These are phyloP conservation scores for Sapajus apella DNA, from an alignment of 2,113 vertebrate species.

Conservation along the genomic window DNA sequence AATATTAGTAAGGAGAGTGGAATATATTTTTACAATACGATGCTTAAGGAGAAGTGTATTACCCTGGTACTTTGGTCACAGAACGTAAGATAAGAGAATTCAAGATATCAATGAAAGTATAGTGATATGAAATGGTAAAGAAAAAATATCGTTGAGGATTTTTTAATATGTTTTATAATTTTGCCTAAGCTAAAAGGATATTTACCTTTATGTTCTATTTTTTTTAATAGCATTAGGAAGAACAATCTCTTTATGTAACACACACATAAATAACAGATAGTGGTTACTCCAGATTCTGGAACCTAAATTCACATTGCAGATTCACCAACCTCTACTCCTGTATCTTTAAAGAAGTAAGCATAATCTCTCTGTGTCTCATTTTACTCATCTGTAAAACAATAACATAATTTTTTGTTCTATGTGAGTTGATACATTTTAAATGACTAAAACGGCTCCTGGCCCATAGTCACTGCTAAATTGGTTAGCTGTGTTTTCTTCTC, in stretches of 20 bases:
- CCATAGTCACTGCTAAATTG: not conserved
- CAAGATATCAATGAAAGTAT: not conserved
- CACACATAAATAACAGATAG: not conserved
- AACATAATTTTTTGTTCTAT: not conserved
- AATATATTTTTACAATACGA: not conserved
- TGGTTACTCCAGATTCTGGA: not conserved
- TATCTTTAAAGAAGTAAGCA: not conserved
- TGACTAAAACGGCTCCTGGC: not conserved
- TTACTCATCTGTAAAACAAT: not conserved
- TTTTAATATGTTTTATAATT: not conserved
- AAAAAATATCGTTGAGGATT: not conserved
- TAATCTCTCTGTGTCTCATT: not conserved
- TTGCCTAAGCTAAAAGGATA: not conserved
- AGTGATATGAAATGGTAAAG: not conserved
- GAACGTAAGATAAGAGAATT: not conserved
- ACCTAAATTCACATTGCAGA: not conserved
- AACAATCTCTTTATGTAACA: not conserved
- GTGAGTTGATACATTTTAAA: not conserved
- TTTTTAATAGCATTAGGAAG: not conserved
- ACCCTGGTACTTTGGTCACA: not conserved
- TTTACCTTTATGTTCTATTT: not conserved
- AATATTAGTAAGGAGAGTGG: fast-evolving
- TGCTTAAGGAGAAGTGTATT: not conserved
- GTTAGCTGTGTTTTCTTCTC: not conserved
- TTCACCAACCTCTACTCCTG: not conserved